Evolutionary conservation across 1,140 invertebrate species (phyloP), one percentile per base, ranked within the genome.

Genomic region (Drosophila leontia): DNA sequence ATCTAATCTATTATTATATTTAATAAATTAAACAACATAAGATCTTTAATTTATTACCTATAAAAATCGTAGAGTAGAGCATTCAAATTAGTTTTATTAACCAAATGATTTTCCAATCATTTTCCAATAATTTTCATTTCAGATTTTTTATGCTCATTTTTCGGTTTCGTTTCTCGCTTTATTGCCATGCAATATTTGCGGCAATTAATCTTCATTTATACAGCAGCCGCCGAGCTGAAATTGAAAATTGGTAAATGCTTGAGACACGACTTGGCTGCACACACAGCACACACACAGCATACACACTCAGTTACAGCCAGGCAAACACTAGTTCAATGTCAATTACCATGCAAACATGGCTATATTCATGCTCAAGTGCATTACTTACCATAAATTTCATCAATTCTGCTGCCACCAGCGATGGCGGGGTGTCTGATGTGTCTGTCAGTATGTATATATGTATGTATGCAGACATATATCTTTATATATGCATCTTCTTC

Each of bases 291-390:
- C 47, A 11, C 23, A 29, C 26, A 26, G 3, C 48, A 3, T 23
- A 29, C 44, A 23, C 44, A 11, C 45, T 8, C 45, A 26, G 1
- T 26, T 13, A 26, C 15, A 29, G 1, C 26, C 15, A 0, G n/a
- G 42, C 75, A 57, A 42, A 60, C 61, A 75, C 80, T 80, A 67
- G 84, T 87, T 87, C 83, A 87, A 87, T 87, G 83, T 87, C 83
- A 87, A 88, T 83, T 83, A 65, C 41, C 65, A 67, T 60, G 83
- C 80, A 82, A 87, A 76, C 71, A 87, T 39, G 67, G 51, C 51
- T 61, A 50, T 77, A 37, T 63, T 65, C 35, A 59, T 67, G 57
- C 44, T 64, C 69, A 78, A 78, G 82, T 75, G 69, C 71, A 82
- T 87, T 70, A 79, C 78, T 80, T 87, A 68, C 71, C 83, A 82